phyloP scores from a whole-genome alignment of 1,140 invertebrate species.

The Plectrocnemia conspersa region DNA sequence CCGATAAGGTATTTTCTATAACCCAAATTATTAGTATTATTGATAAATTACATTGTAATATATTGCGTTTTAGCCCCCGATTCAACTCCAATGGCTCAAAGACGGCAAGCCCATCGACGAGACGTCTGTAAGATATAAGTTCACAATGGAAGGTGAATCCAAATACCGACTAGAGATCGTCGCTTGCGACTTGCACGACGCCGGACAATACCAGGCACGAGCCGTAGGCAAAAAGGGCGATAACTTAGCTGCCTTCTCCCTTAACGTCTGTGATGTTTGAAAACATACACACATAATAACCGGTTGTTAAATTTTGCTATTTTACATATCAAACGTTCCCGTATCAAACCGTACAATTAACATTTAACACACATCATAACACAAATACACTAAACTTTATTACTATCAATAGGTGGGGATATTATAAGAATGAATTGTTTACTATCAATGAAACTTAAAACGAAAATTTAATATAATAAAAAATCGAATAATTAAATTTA shows the following conservation, averaged over 20 bases:
- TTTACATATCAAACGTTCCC: no score
- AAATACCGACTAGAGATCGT: conserved; percentile 72
- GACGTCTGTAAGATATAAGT: conserved; percentile 71
- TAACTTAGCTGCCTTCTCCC: conserved; percentile 74
- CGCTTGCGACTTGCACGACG: conserved; percentile 70
- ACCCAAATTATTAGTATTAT: not conserved
- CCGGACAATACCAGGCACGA: conserved; percentile 85
- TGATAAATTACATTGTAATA: not conserved
- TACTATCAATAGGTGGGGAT: no score
- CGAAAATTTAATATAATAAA: no score
- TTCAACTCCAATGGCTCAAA: conserved; percentile 77
- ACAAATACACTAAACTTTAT: no score
- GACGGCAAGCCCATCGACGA: conserved; percentile 82
- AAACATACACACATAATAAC: conserved; percentile 34
- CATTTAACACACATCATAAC: no score
- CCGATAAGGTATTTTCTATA: conserved; percentile 54
- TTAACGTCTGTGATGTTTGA: conserved; percentile 65
- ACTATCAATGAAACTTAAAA: no score
- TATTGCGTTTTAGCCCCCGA: conserved; percentile 43
- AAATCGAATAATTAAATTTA: conserved; percentile 11
- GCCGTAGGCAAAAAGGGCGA: conserved; percentile 82
- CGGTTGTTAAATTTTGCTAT: not conserved
- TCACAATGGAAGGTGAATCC: conserved; percentile 73
- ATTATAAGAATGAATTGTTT: no score
- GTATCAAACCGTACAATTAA: no score